Evolutionary conservation across 2,888 invertebrate genomes (phyloP).

Genomic region (Scaptomyza caliginosa): DNA sequence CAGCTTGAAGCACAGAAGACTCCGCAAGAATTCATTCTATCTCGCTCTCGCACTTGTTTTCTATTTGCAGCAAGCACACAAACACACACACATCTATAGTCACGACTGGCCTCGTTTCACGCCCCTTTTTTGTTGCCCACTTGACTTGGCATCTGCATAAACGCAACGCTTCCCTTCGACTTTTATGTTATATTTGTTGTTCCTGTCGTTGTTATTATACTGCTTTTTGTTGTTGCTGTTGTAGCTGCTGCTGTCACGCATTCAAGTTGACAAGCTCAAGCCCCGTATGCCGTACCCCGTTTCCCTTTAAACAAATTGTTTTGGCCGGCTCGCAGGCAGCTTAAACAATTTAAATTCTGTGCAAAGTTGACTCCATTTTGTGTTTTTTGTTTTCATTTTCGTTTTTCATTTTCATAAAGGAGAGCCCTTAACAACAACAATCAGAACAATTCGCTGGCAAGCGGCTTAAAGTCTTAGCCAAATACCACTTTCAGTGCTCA

Average conservation of each 20-base stretch:
- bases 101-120: slow-evolving; percentile 67
- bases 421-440: background rate
- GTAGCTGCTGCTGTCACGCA: slow-evolving; percentile 52
- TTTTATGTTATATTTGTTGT: slow-evolving; percentile 26
- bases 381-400: slow-evolving; percentile 18
- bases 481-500: slow-evolving; percentile 5
- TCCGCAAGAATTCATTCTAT: slow-evolving; percentile 22
- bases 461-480: slow-evolving; percentile 45
- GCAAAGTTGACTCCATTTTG: slow-evolving; percentile 27
- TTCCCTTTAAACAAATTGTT: background rate
- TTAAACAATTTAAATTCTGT: slow-evolving; percentile 45
- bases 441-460: slow-evolving; percentile 9
- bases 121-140: slow-evolving; percentile 56
- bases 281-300: background rate
- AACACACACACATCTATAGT: background rate
- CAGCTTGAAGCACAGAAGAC: slow-evolving; percentile 19
- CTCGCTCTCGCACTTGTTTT: slow-evolving; percentile 39
- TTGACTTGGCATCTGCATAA: slow-evolving; percentile 75
- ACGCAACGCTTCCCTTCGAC: slow-evolving; percentile 59
- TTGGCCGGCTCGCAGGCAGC: slow-evolving; percentile 26
- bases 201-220: slow-evolving; percentile 36
- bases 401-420: background rate
- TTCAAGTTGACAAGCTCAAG: slow-evolving; percentile 39
- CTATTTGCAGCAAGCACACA: slow-evolving; percentile 38
- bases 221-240: slow-evolving; percentile 12